Evolutionary conservation across 2,888 invertebrate species (phyloP), one percentile per base, ranked within the genome.

Genomic region (Clepsis dumicolana): DNA sequence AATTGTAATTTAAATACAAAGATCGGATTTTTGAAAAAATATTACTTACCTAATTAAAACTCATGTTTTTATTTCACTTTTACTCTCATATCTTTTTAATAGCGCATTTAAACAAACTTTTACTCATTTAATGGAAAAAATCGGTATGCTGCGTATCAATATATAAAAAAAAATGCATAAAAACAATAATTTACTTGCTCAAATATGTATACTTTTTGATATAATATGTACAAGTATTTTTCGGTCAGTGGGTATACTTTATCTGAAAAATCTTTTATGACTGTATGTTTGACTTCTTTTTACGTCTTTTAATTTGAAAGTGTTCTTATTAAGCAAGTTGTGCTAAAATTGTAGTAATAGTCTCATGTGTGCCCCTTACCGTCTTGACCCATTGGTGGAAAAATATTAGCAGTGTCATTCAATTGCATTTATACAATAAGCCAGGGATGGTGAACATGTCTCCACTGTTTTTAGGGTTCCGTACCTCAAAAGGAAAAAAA

Each of bases 121-220:
- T 70, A 52, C 35, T 66, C 21, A 18, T 18, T 41, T 62, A 35
- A 59, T 41, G 1, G 41, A 27, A 35, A 56, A 56, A 24, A 24
- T 60, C 29, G 16, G 60, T n/a, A 35, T 27, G 5, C 25, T 59
- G 48, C 38, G 16, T 52, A 27, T 35, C 52, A 21, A 29, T 29
- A 57, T 32, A 35, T 32, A 56, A 10, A 63, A 62, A 44, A 29
- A 68, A 57, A 53, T 44, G 68, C 64, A 64, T 69, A 69, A 69
- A 64, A 69, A n/a, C n/a, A 38, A 69, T 64, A 60, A 63, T 62
- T 80, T 76, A 73, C 72, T 75, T 77, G 77, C 77, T 77, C 77
- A 77, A 77, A 72, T 71, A 73, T 48, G 21, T 48, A 48, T 68
- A 70, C 71, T 66, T 74, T 73, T 73, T 66, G 57, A 72, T 72